phyloP scores from a whole-genome alignment of 2,113 vertebrate genomes.

The Corythoichthys haematopterus region DNA sequence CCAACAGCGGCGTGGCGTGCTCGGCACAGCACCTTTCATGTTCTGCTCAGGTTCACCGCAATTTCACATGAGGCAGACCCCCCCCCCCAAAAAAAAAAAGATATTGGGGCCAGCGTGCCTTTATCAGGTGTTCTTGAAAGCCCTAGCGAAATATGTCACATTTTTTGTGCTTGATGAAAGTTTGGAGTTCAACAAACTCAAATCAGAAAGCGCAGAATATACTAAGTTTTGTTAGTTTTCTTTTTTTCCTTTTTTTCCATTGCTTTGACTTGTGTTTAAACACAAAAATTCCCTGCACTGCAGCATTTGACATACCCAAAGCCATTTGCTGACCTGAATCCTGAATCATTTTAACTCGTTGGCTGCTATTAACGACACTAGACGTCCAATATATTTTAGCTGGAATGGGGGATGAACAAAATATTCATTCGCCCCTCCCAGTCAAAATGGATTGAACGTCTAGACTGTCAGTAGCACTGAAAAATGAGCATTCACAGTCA shows the following conservation, averaged over 20 bases:
- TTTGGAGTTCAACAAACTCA: slow-evolving; percentile 58
- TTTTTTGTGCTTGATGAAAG: slow-evolving; percentile 62
- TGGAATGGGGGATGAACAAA: too few relatives aligned
- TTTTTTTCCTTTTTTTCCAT: background rate
- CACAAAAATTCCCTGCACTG: background rate
- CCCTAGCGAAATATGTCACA: slow-evolving; percentile 63
- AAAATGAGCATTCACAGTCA: too few relatives aligned
- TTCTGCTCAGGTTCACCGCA: slow-evolving; percentile 72
- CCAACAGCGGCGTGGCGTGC: slow-evolving; percentile 63
- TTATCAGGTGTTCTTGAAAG: slow-evolving; percentile 59
- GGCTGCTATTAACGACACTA: too few relatives aligned
- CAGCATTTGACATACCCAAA: background rate
- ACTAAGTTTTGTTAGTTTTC: background rate
- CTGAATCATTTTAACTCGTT: too few relatives aligned
- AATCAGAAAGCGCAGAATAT: slow-evolving; percentile 34
- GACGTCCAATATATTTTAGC: too few relatives aligned
- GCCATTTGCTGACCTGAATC: background rate
- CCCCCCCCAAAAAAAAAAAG: slow-evolving; percentile 34
- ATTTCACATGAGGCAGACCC: slow-evolving; percentile 62
- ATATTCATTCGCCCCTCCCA: too few relatives aligned
- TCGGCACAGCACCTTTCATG: slow-evolving; percentile 71
- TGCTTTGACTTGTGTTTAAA: background rate
- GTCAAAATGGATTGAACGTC: too few relatives aligned
- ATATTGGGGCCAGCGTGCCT: slow-evolving; percentile 62
- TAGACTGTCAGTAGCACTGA: too few relatives aligned